Percentiles rank a stretch among this genome's conserved stretches.
Conservation (phyloP, 2,797 vertebrate species). For the Fundulus diaphanus region DNA sequence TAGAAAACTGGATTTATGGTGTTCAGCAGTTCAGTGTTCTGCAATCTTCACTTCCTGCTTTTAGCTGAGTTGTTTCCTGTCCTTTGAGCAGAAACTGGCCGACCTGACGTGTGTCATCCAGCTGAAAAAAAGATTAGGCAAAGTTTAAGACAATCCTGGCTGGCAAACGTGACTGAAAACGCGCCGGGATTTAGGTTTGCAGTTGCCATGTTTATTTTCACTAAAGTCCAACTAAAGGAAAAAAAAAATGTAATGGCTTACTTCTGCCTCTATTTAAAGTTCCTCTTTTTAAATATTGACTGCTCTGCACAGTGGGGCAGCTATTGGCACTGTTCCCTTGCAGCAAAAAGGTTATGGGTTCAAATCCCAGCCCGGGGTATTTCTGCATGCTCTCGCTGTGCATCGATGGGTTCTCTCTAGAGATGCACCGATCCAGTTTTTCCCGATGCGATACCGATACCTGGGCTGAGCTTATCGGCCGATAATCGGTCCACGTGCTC, state of each 20-base stretch:
- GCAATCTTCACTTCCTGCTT: conserved; percentile 77
- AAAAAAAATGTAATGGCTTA: background rate
- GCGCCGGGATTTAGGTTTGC: background rate
- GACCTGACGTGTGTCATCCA: conserved; percentile 52
- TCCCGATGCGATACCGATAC: too few species aligned
- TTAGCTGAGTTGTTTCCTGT: conserved; percentile 73
- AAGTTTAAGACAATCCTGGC: conserved; percentile 39
- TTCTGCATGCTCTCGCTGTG: too few species aligned
- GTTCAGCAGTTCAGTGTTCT: conserved; percentile 69
- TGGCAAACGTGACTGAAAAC: background rate
- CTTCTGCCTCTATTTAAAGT: background rate
- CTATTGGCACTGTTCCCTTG: too few species aligned
- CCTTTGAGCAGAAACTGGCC: conserved; percentile 68
- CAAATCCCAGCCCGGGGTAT: too few species aligned
- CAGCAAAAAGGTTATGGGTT: too few species aligned
- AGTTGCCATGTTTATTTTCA: background rate
- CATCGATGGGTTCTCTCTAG: too few species aligned
- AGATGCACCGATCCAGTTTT: too few species aligned
- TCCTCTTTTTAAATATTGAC: background rate
- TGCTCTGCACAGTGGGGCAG: too few species aligned
- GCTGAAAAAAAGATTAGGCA: conserved; percentile 43
- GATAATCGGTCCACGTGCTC: too few species aligned
- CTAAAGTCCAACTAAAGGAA: background rate
- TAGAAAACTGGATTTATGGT: conserved; percentile 34
- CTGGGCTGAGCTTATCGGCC: too few species aligned